Evolutionary conservation across 2,797 vertebrate genomes (phyloP), one percentile per base, ranked within the genome.

Genomic region (Chaenodraco wilsoni): DNA sequence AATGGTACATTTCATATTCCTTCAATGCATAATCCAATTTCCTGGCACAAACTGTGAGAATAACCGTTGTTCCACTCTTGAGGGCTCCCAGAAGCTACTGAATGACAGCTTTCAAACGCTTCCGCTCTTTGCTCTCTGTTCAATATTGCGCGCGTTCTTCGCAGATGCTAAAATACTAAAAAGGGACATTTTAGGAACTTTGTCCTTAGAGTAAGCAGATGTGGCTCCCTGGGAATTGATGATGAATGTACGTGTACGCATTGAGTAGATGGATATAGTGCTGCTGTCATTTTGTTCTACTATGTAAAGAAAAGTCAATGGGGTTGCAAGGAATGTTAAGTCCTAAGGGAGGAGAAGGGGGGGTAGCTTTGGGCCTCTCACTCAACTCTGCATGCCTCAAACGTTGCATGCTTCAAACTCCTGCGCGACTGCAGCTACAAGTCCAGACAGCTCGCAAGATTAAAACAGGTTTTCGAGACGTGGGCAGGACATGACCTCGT

Each of bases 221-320:
- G 60, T 72, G 71, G 65, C 45, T 65, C 81, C 49, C 54, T 67
- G 84, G 87, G 84, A 88, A 73, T 69, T 52, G 41, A 40, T 48
- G 68, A 60, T 13, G 11, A 65, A 84, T 78, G n/a, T 56, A 46
- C 11, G 65, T 45, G 23, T 56, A 44, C 12, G 23, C 44, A 45
- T 37, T 3, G 10, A 51, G 44, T 23, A 74, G 44, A 60, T 5
- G 3, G 67, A 70, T 16, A 0, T 43, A 3, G 46, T 1, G 57
- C 49, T 46, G 33, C 46, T 69, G 63, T 72, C 55, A 33, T 1
- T 21, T 43, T n/a, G 68, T 56, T 74, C 64, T 56, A 52, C 86
- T 84, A 86, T 86, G 57, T 87, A 86, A 78, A 83, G 77, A 54
- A 65, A 85, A 74, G 56, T 54, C 43, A 71, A 81, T 21, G 37